Conservation (phyloP, 2,888 invertebrate genomes). For the Drosophila affinis region DNA sequence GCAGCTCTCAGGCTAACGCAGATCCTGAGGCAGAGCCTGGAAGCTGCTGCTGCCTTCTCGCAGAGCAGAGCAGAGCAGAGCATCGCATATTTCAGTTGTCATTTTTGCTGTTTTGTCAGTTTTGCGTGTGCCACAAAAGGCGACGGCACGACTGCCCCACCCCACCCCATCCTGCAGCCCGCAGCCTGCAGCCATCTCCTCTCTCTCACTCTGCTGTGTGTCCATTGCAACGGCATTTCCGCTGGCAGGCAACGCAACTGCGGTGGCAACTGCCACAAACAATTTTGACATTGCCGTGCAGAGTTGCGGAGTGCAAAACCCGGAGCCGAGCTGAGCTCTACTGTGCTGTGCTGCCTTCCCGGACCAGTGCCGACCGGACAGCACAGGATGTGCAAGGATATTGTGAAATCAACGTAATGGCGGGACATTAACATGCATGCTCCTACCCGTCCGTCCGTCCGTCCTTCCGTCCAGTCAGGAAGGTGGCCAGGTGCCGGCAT, state of each 20-base stretch:
- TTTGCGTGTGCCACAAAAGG: slow-evolving; percentile 63
- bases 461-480: neutral
- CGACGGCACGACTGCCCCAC: slow-evolving; percentile 2
- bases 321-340: slow-evolving; percentile 9
- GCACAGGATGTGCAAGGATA: slow-evolving; percentile 74
- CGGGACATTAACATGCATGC: slow-evolving; percentile 70
- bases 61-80: slow-evolving; percentile 47
- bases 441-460: slow-evolving; percentile 18
- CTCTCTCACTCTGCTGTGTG: slow-evolving; percentile 4
- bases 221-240: slow-evolving; percentile 61
- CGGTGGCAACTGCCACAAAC: slow-evolving; percentile 74
- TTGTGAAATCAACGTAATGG: slow-evolving; percentile 79
- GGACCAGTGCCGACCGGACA: slow-evolving; percentile 3
- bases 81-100: slow-evolving; percentile 73
- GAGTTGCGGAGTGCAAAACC: slow-evolving; percentile 33
- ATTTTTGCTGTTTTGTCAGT: slow-evolving; percentile 73
- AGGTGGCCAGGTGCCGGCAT: slow-evolving; percentile 5
- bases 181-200: neutral
- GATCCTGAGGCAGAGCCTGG: slow-evolving; percentile 15
- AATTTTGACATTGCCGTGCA: slow-evolving; percentile 71
- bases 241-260: slow-evolving; percentile 68
- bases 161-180: neutral
- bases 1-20: slow-evolving; percentile 32
- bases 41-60: slow-evolving; percentile 25
- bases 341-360: slow-evolving; percentile 19